Base-by-base conservation (phyloP, 2,113 vertebrate genomes). In the Ascaphus truei region DNA sequence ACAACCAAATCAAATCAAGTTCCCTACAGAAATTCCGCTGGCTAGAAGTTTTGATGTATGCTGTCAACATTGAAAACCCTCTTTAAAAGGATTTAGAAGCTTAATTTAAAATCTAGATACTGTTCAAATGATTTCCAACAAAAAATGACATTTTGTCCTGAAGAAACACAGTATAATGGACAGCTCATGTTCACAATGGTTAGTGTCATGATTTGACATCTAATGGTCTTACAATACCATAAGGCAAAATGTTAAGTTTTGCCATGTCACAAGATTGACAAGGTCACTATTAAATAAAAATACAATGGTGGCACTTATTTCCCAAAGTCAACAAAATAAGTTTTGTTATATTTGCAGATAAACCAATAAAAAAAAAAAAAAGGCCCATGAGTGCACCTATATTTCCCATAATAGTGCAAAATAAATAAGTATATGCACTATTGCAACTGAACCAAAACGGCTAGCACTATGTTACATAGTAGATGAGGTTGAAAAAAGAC, bases 251-350 rank as follows among this genome's bases (percentile, higher is more conserved):
- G 26, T 66, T 55, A 66, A 22, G 36, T 33, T 22, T 43, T 37
- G 55, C 65, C 47, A 68, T 59, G 65, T 59, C 41, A 59, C 34
- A 41, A 27, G 37, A 16, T 36, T 37, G 65, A 68, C 65, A 68
- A 68, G 53, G 63, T 66, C 63, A 23, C 63, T 43, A 66, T 39
- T 33, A 36, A 43, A 25, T 15, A 55, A 41, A 55, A 43, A 37
- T 23, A 34, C 36, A 36, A 43, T 55, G n/a, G 63, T 66, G 63
- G 26, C 50, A 55, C 25, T 66, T 66, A 29, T 27, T 6, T 22
- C 23, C 26, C 18, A 36, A 51, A 2, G 9, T 63, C 41, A n/a
- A n/a, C n/a, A n/a, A n/a, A n/a, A n/a, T n/a, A n/a, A n/a, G n/a
- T n/a, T n/a, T n/a, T n/a, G n/a, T n/a, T n/a, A n/a, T n/a, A n/a